A percentile compares a stretch with the other conserved stretches of the same genome.
Conservation (phyloP, 2,797 vertebrate species). For the Tragopan temminckii region DNA sequence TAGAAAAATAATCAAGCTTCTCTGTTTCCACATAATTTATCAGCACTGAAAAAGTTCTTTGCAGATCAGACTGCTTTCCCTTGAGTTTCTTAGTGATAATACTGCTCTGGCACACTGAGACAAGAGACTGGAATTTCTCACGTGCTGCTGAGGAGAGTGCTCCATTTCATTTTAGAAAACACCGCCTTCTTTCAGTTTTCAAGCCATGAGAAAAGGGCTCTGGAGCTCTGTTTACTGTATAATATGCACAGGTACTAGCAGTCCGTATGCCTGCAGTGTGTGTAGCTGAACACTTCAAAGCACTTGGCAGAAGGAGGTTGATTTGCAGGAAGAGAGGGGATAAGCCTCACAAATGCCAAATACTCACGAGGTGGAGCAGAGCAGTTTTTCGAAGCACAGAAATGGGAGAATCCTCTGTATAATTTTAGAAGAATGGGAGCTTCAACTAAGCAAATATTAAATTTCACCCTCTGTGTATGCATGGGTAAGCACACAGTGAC, state of each 20-base stretch:
- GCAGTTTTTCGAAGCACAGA: neutral
- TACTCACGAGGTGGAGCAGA: neutral
- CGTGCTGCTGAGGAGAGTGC: neutral
- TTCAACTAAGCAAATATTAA: neutral
- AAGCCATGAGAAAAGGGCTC: neutral
- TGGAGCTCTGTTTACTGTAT: neutral
- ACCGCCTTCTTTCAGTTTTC: neutral
- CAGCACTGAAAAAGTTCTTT: neutral
- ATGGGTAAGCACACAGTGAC: neutral
- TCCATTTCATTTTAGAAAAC: constrained; percentile 6
- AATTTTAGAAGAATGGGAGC: neutral
- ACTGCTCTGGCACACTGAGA: neutral
- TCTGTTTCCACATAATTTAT: neutral
- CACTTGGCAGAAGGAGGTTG: neutral
- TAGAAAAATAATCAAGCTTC: constrained; percentile 14
- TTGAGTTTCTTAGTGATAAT: neutral
- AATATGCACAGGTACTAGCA: neutral
- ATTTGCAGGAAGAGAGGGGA: neutral
- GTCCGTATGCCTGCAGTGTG: neutral
- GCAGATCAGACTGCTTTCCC: neutral
- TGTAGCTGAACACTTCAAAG: neutral
- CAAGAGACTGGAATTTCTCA: neutral
- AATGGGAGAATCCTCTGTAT: neutral
- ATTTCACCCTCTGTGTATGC: neutral
- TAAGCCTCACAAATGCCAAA: neutral